Base-by-base conservation (phyloP, 2,797 vertebrate species). In the Hafferia zeledoni region DNA sequence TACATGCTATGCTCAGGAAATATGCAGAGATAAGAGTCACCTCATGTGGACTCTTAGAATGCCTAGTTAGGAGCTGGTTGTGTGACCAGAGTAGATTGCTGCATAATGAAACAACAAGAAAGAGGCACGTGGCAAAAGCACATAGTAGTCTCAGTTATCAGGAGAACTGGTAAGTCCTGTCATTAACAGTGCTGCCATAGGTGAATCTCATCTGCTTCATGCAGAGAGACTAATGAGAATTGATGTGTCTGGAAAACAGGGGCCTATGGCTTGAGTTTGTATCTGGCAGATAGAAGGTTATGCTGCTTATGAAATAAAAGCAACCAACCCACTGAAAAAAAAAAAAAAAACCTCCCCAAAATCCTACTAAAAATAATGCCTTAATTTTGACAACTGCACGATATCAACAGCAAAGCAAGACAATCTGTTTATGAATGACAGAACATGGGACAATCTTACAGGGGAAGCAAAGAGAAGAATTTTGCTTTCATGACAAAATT, bases 331-430 rank as follows among this genome's bases (percentile, higher is more conserved):
- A 17, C 10, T 2, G 17, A 65, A 82, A 1, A 11, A 30, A 57
- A 1, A 11, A 30, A 57, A 41, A 7, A 15, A 37, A 14, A 7
- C 10, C 8, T 2, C 0, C 14, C 3, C 0, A 17, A 37, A 47
- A 30, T 4, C 22, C 8, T 13, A 8, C 5, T 22, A n/a, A 82
- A 65, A 78, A 30, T 41, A 89, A 44, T 28, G 2, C 6, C 33
- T 84, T 91, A 83, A 68, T 52, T 71, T 77, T 31, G 12, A 31
- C 37, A 46, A 4, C 8, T 81, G 31, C 30, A 70, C 14, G 19
- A 1, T 87, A 39, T 71, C 17, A 47, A 15, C 77, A 64, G 69
- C 49, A 53, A 91, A 83, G 35, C 50, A 49, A 89, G 37, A 15
- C 14, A 79, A 74, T 1, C 11, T 50, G 3, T 24, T 67, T 85